Conservation (phyloP, 2,113 vertebrate genomes). For the Chaetops frenatus region DNA sequence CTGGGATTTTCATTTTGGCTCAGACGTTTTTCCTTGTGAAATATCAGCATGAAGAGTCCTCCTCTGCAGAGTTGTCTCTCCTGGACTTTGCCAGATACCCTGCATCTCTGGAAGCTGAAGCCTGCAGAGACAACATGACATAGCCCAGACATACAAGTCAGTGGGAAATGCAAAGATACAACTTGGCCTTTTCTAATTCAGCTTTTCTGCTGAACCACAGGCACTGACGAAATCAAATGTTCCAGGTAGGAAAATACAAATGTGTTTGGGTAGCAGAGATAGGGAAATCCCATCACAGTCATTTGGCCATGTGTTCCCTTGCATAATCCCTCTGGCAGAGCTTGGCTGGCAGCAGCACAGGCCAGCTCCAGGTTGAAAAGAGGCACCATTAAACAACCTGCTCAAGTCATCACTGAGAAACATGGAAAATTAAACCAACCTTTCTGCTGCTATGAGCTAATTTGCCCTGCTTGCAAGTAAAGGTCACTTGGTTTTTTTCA, state of each 20-base stretch:
- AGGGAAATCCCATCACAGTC: background rate
- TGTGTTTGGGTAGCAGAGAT: background rate
- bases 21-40: background rate
- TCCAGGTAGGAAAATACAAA: background rate
- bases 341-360: background rate
- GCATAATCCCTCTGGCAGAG: background rate
- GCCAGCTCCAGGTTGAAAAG: background rate
- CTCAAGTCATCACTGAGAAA: background rate
- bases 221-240: background rate
- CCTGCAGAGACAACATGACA: fast-evolving
- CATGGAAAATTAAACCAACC: background rate
- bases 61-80: background rate
- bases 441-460: background rate
- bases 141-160: background rate
- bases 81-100: background rate
- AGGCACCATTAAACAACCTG: background rate
- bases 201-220: background rate
- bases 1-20: background rate
- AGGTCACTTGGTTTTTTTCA: background rate
- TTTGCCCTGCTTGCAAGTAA: background rate
- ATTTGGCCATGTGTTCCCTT: background rate
- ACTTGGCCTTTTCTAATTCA: background rate
- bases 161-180: background rate
- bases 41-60: background rate
- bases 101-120: background rate